Conservation (phyloP, 1,140 invertebrate genomes). For the Heliconius melpomene region DNA sequence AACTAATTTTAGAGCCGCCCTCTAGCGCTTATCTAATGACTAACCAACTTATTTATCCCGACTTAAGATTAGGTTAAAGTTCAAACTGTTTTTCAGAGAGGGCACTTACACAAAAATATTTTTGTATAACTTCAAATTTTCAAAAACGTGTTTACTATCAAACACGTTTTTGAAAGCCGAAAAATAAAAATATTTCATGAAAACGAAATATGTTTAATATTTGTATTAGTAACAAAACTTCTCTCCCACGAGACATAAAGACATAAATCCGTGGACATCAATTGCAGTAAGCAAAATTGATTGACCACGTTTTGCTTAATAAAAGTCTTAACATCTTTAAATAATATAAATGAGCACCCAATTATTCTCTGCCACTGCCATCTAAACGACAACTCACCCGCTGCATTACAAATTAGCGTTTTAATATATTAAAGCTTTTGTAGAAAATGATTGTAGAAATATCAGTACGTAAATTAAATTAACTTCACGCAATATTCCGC, state of each 20-base stretch:
- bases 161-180: too few species aligned
- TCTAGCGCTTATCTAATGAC: neutral
- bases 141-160: too few species aligned
- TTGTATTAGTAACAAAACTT: neutral
- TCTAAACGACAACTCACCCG: neutral
- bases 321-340: neutral
- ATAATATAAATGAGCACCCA: neutral
- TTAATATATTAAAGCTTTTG: neutral
- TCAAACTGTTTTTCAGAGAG: neutral
- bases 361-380: neutral
- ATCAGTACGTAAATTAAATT: too few species aligned
- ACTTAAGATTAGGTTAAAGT: neutral
- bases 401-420: neutral
- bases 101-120: neutral
- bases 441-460: neutral
- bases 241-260: neutral
- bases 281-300: neutral
- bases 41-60: too few species aligned
- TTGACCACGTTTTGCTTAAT: constrained; percentile 5
- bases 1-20: neutral
- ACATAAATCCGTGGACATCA: too few species aligned
- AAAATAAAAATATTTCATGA: too few species aligned
- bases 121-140: too few species aligned
- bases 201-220: too few species aligned
- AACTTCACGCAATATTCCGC: too few species aligned